Evolutionary conservation across 2,888 invertebrate genomes (phyloP).

Genomic region (Harpalus rufipes): DNA sequence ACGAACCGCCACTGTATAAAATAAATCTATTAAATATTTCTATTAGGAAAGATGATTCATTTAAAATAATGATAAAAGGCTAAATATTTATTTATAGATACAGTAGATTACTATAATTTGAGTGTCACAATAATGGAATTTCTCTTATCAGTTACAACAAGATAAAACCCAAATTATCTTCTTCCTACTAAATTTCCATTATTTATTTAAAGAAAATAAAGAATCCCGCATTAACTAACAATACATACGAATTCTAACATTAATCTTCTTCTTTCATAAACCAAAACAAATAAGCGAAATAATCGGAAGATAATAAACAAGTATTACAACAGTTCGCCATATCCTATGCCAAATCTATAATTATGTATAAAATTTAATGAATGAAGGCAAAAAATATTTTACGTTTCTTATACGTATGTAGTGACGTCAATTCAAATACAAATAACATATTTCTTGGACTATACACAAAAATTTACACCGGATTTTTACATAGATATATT

Average conservation of each 20-base stretch:
- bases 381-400: constrained; percentile 4
- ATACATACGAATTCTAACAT: background rate
- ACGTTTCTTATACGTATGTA: constrained; percentile 5
- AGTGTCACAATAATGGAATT: too few species aligned
- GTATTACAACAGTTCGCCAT: constrained; percentile 1
- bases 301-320: constrained; percentile 11
- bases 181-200: too few species aligned
- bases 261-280: constrained; percentile 8
- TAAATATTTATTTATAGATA: too few species aligned
- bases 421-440: constrained; percentile 1
- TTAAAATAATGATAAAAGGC: too few species aligned
- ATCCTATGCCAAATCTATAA: background rate
- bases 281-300: constrained; percentile 19
- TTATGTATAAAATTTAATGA: constrained; percentile 19
- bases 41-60: too few species aligned
- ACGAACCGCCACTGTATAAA: too few species aligned
- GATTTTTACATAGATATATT: background rate
- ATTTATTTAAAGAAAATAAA: too few species aligned
- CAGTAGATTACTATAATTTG: too few species aligned
- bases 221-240: background rate
- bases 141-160: too few species aligned
- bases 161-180: too few species aligned
- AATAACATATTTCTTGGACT: constrained; percentile 3
- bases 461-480: constrained; percentile 8
- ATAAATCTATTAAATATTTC: too few species aligned